A percentile compares a stretch with the other conserved stretches of the same genome.
These are phyloP conservation scores for Salvelinus alpinus DNA, from an alignment of 2,113 vertebrate species.

Conservation along the genomic window DNA sequence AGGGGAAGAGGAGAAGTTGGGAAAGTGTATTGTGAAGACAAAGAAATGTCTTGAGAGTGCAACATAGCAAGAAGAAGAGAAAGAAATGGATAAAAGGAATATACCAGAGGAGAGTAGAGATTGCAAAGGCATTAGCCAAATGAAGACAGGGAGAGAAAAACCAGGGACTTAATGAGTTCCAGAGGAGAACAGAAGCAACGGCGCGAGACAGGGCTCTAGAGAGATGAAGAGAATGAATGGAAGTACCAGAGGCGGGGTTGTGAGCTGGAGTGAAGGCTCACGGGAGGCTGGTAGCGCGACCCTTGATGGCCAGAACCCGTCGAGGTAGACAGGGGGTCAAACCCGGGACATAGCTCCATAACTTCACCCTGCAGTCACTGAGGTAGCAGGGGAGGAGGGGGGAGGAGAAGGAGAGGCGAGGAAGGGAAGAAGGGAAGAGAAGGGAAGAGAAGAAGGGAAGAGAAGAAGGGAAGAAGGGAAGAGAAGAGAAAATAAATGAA, in stretches of 20 bases:
- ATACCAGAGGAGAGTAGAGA: conserved; percentile 41
- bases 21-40: not conserved
- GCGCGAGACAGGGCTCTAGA: not conserved
- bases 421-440: conserved; percentile 24
- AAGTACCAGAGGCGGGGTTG: conserved; percentile 41
- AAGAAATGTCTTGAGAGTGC: not conserved
- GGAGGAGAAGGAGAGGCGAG: conserved; percentile 19
- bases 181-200: conserved; percentile 29
- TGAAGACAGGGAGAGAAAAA: conserved; percentile 62
- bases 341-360: conserved; percentile 98
- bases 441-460: conserved; percentile 43
- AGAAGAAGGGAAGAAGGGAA: conserved; percentile 4
- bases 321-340: conserved; percentile 97
- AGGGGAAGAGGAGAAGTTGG: not conserved
- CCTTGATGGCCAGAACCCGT: conserved; percentile 98
- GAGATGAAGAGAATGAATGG: conserved; percentile 12
- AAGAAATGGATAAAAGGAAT: conserved; percentile 72
- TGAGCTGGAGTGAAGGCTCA: conserved; percentile 74
- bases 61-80: conserved; percentile 54
- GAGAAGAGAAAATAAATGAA: not conserved
- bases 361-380: conserved; percentile 98
- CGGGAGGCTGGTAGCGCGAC: conserved; percentile 96
- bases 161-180: conserved; percentile 52
- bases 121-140: conserved; percentile 44
- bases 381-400: conserved; percentile 15